A percentile compares a stretch with the other conserved stretches of the same genome.
phyloP scores from a whole-genome alignment of 2,888 invertebrate species.

The Pediacus dermestoides region DNA sequence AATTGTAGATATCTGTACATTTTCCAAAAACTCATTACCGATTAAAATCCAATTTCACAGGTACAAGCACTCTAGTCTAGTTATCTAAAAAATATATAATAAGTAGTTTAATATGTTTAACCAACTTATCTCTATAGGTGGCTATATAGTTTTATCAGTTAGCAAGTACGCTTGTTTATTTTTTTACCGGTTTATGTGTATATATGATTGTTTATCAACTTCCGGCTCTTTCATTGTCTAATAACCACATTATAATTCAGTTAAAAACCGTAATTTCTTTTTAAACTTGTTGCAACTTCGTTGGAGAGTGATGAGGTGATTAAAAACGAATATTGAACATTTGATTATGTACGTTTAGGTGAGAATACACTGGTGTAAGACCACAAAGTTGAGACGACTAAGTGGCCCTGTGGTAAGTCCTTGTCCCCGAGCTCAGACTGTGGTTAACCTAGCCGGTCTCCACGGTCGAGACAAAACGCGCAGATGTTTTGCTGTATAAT shows the following conservation, averaged over 20 bases:
- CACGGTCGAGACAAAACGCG: conserved; percentile 7
- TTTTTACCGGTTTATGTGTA: conserved; percentile 13
- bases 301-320: no score
- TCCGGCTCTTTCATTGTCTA: conserved; percentile 23
- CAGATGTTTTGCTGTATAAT: conserved; percentile 4
- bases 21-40: no score
- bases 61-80: no score
- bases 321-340: no score
- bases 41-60: no score
- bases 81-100: conserved; percentile 25
- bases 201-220: conserved; percentile 28
- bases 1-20: no score
- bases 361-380: conserved; percentile 5
- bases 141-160: conserved; percentile 25
- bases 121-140: conserved; percentile 27
- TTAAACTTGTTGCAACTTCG: no score
- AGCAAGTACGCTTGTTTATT: conserved; percentile 23
- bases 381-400: conserved; percentile 10
- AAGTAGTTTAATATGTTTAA: conserved; percentile 24
- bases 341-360: conserved; percentile 4
- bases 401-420: conserved; percentile 10
- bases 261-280: no score
- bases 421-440: conserved; percentile 10
- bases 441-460: conserved; percentile 10
- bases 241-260: no score